A percentile compares a stretch with the other conserved stretches of the same genome.
Conservation (phyloP, 2,888 invertebrate genomes). For the Scrobipalpa atriplicella region DNA sequence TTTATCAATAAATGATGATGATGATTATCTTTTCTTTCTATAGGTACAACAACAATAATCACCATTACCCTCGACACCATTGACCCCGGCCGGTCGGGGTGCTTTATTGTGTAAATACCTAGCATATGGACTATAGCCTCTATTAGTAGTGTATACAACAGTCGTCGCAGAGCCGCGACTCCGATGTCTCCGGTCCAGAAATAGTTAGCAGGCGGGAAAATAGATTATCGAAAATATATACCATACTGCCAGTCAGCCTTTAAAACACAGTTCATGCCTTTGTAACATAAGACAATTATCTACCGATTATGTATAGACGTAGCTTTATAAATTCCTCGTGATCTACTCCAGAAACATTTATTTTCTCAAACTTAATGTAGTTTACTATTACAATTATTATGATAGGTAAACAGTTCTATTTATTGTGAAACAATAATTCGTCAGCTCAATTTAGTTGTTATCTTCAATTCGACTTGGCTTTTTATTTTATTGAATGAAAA, state of each 20-base stretch:
- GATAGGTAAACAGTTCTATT: slow-evolving; percentile 10
- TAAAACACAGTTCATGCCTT: slow-evolving; percentile 23
- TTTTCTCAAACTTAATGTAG: slow-evolving; percentile 11
- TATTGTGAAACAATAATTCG: slow-evolving; percentile 21
- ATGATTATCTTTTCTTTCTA: neutral
- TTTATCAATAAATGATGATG: neutral
- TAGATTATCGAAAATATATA: slow-evolving; percentile 16
- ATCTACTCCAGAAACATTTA: slow-evolving; percentile 22
- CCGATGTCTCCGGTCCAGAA: slow-evolving; percentile 25
- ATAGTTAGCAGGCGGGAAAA: slow-evolving; percentile 16
- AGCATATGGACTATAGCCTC: slow-evolving; percentile 53
- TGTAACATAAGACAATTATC: slow-evolving; percentile 21
- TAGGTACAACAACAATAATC: slow-evolving; percentile 72
- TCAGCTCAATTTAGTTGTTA: slow-evolving; percentile 30
- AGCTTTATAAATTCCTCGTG: slow-evolving; percentile 21
- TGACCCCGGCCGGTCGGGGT: slow-evolving; percentile 64
- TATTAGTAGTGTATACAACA: slow-evolving; percentile 32
- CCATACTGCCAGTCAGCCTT: slow-evolving; percentile 32
- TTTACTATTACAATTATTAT: slow-evolving; percentile 10
- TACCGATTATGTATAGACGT: slow-evolving; percentile 16
- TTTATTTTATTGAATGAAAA: slow-evolving; percentile 24
- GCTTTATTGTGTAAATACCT: slow-evolving; percentile 59
- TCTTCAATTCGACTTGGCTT: slow-evolving; percentile 18
- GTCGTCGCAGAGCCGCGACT: neutral
- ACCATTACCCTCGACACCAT: slow-evolving; percentile 74